These are phyloP conservation scores for Cryptotermes secundus DNA, from an alignment of 1,140 invertebrate species.

Conservation along the genomic window DNA sequence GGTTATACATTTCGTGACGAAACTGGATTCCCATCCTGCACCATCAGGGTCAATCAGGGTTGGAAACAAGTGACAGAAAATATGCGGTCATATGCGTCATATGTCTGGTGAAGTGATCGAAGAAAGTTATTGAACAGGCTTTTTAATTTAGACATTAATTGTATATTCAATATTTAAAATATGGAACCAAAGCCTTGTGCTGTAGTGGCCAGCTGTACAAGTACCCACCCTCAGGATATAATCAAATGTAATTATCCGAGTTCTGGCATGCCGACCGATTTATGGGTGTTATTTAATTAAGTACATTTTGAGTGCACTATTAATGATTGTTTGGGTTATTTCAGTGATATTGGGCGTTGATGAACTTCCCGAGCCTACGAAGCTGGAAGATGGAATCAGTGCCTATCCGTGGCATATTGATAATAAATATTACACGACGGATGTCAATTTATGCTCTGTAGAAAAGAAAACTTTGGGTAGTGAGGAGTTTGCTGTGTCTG, in stretches of 20 bases:
- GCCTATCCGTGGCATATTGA: conserved; percentile 61
- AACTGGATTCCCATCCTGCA: too few species aligned
- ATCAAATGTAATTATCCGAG: conserved; percentile 44
- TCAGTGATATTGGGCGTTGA: conserved; percentile 48
- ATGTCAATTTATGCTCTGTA: conserved; percentile 56
- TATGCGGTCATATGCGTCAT: too few species aligned
- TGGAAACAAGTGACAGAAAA: too few species aligned
- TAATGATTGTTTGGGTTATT: background rate
- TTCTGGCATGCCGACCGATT: background rate
- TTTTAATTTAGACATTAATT: background rate
- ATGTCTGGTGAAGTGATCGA: too few species aligned
- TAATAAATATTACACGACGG: conserved; percentile 67
- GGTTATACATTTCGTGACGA: too few species aligned
- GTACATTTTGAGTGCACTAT: background rate
- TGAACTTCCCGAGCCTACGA: conserved; percentile 45
- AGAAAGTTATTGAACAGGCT: background rate
- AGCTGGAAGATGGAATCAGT: conserved; percentile 47
- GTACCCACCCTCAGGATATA: conserved; percentile 43
- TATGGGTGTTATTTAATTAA: background rate
- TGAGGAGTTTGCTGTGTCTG: conserved; percentile 50
- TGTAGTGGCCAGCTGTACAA: conserved; percentile 32
- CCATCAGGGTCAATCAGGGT: too few species aligned
- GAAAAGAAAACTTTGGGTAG: conserved; percentile 50
- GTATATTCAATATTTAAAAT: background rate
- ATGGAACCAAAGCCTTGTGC: conserved; percentile 34